These are phyloP conservation scores for Mormoops blainvillei DNA, from an alignment of 2,113 vertebrate genomes.

Conservation along the genomic window DNA sequence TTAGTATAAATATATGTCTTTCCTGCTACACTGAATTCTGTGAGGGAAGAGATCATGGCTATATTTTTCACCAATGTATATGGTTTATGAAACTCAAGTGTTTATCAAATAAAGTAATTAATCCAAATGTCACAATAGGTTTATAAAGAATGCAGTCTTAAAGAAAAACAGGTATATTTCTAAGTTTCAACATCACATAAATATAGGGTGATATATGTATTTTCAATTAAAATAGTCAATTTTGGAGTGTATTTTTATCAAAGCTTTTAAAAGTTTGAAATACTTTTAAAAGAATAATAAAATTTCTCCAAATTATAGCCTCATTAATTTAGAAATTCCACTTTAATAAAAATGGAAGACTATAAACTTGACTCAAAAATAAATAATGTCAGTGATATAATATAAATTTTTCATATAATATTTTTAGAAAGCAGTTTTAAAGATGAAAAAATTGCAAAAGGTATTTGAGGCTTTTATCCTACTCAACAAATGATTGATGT, in stretches of 20 bases:
- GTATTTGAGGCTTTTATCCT: neutral
- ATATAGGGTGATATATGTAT: neutral
- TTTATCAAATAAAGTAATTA: neutral
- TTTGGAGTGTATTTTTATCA: neutral
- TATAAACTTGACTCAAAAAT: neutral
- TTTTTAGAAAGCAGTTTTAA: neutral
- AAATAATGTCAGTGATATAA: neutral
- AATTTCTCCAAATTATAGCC: neutral
- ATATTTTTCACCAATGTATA: neutral
- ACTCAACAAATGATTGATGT: neutral
- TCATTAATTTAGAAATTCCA: constrained; percentile 11
- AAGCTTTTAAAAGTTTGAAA: neutral
- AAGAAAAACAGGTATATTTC: neutral
- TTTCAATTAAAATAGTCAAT: constrained; percentile 12
- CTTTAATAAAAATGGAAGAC: neutral
- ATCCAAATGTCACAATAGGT: neutral
- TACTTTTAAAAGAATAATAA: neutral
- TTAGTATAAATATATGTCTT: neutral
- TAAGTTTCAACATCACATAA: neutral
- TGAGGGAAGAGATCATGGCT: neutral
- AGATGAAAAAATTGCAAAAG: neutral
- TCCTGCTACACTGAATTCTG: neutral
- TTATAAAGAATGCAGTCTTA: neutral
- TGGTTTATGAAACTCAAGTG: neutral
- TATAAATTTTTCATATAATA: neutral